Base-by-base conservation (phyloP, 2,113 vertebrate species). In the Leptodactylus fuscus region DNA sequence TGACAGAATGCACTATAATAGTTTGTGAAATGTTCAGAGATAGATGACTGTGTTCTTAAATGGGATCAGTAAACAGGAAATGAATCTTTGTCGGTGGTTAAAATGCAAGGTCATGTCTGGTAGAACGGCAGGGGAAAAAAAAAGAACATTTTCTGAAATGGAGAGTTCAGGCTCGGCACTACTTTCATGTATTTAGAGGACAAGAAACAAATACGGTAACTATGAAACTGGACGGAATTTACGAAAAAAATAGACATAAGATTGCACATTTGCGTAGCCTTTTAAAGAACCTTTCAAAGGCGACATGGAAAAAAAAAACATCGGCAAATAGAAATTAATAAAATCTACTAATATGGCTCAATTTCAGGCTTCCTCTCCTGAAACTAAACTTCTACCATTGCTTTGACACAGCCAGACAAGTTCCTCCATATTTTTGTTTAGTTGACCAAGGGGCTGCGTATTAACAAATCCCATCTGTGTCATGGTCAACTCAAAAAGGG, bases 41-140 rank as follows among this genome's bases (percentile, higher is more conserved):
- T 85, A 71, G 78, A 85, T 85, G 75, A 46, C 36, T 80, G 22
- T 71, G 83, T 55, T 85, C 65, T 71, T 46, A 70, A 85, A 71
- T 41, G 36, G 49, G 51, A 80, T 85, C 76, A 80, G 83, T 80
- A 85, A 85, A 85, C 65, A 60, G 74, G 8, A 80, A 71, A 85
- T 80, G 32, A 58, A 85, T 85, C 62, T 85, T 12, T 62, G 36
- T 67, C 82, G 15, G 22, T 65, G 62, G 18, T 78, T 85, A 46
- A 85, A 85, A 85, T 85, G 83, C 76, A 85, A 71, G 73, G 81
- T 83, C 81, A 75, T 75, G 70, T 60, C 81, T 62, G 1, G 49
- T 62, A 83, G 29, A 75, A 62, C 20, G 20, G 38, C 22, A 4
- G 15, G 2, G 7, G 11, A 32, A 16, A 36, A 27, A 16, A 44